Percentiles rank a stretch among this genome's conserved stretches.
These are phyloP conservation scores for Andrena chrysosceles DNA, from an alignment of 2,888 invertebrate species.

Conservation along the genomic window DNA sequence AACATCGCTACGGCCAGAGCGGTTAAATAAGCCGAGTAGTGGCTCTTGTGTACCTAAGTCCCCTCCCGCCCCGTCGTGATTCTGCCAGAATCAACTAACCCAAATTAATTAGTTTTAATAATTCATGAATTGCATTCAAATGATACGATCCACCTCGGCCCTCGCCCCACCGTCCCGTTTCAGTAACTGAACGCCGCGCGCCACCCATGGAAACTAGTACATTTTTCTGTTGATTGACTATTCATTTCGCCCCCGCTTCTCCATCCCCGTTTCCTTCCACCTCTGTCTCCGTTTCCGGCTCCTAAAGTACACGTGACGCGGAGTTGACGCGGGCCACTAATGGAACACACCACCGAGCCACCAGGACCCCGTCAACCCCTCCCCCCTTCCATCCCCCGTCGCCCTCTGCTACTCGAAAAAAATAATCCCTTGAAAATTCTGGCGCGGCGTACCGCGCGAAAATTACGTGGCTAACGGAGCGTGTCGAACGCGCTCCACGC, in stretches of 20 bases:
- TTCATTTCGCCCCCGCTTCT: slow-evolving; percentile 58
- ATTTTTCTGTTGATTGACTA: slow-evolving; percentile 73
- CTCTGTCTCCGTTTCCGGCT: slow-evolving; percentile 16
- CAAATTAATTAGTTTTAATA: slow-evolving; percentile 79
- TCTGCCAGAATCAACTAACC: slow-evolving; percentile 71
- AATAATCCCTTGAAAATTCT: slow-evolving; percentile 68
- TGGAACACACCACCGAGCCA: slow-evolving; percentile 26
- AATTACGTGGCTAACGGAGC: slow-evolving; percentile 65
- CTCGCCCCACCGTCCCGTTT: neutral
- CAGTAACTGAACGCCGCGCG: slow-evolving; percentile 23
- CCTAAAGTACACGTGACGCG: slow-evolving; percentile 38
- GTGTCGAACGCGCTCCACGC: slow-evolving; percentile 57
- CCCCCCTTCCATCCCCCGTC: neutral
- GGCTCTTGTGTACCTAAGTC: slow-evolving; percentile 25
- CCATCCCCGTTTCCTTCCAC: neutral
- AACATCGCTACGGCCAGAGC: slow-evolving; percentile 62
- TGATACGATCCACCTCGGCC: slow-evolving; percentile 37
- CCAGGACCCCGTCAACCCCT: neutral
- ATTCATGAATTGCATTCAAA: slow-evolving; percentile 76
- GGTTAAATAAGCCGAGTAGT: slow-evolving; percentile 58
- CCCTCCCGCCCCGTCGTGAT: slow-evolving; percentile 29
- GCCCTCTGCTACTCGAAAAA: slow-evolving; percentile 42
- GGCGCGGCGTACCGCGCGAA: slow-evolving; percentile 53
- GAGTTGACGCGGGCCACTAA: slow-evolving; percentile 37
- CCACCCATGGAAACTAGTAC: slow-evolving; percentile 35